A percentile compares a stretch with the other conserved stretches of the same genome.
Evolutionary conservation across 2,888 invertebrate species (phyloP).

Genomic region (Acanthosoma haemorrhoidale): DNA sequence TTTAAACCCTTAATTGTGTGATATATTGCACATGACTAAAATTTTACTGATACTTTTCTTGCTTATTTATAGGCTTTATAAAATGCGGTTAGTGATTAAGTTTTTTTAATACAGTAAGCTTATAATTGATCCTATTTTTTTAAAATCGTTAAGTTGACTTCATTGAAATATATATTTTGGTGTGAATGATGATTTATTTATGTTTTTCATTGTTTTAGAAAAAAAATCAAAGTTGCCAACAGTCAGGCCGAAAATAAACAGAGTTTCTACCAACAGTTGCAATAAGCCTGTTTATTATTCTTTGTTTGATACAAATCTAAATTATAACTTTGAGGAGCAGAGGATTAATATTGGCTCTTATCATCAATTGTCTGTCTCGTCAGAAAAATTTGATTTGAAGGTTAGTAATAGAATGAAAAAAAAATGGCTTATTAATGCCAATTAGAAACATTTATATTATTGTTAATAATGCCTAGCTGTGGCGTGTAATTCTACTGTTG

Average conservation of each 20-base stretch:
- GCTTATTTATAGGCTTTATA: no score
- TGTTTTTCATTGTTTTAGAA: neutral
- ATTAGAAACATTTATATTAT: no score
- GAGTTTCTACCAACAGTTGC: neutral
- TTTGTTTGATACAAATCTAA: neutral
- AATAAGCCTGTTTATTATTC: neutral
- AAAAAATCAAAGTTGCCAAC: neutral
- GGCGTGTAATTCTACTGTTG: no score
- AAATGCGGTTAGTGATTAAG: no score
- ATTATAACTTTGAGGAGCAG: neutral
- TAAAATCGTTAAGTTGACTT: neutral
- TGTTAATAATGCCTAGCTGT: no score
- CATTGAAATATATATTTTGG: neutral
- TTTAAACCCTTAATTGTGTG: no score
- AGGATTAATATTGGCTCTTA: neutral
- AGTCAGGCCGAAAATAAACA: neutral
- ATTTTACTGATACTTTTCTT: no score
- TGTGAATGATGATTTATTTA: neutral
- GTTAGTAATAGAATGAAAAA: no score
- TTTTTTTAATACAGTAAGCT: neutral
- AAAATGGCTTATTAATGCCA: no score
- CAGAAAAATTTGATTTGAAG: constrained; percentile 5
- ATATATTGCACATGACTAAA: no score
- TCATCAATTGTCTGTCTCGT: neutral
- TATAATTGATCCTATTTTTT: neutral